Base-by-base conservation (phyloP, 2,888 invertebrate species). In the Drosophila meridiana region DNA sequence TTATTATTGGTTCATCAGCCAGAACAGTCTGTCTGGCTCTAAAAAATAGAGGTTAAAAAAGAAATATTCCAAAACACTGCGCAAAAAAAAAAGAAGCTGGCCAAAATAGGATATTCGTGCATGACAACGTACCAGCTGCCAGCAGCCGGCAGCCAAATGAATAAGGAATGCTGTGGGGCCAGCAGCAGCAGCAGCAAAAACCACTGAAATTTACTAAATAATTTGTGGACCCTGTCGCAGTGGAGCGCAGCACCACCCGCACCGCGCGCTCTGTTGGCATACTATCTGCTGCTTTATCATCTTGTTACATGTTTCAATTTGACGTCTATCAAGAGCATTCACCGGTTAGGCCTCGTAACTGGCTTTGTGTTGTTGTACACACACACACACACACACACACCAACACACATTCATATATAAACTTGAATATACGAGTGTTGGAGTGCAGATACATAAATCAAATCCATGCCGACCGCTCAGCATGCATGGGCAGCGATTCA, bases 241-340 rank as follows among this genome's bases (percentile, higher is more conserved):
- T 58, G 8, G 55, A 14, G n/a, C 9, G 48, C 36, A 60, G 5
- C 20, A 28, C 38, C 28, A 26, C 36, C 34, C 53, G 42, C n/a
- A 20, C 30, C 36, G 45, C 32, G 9, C 59, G 34, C 34, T 3
- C 47, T 3, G 32, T 3, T 14, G 14, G 13, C 34, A n/a, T 34
- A 48, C 53, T 52, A 58, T 50, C 67, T 66, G 73, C 78, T 71
- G 79, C 75, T 86, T 72, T 83, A 83, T 83, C 88, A 86, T 87
- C 87, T 88, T 86, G 82, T 86, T 77, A 88, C 83, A 80, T 88
- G 86, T 82, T 76, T 83, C 90, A 83, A 86, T 86, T 81, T 82
- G 75, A 80, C 82, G 86, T 85, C 80, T 87, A 87, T 85, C 86
- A 89, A 83, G 87, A 80, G 77, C 87, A 82, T 79, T 75, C 80